A percentile compares a stretch with the other conserved stretches of the same genome.
These are phyloP conservation scores for Aplysia californica DNA, from an alignment of 1,140 invertebrate species.

Conservation along the genomic window DNA sequence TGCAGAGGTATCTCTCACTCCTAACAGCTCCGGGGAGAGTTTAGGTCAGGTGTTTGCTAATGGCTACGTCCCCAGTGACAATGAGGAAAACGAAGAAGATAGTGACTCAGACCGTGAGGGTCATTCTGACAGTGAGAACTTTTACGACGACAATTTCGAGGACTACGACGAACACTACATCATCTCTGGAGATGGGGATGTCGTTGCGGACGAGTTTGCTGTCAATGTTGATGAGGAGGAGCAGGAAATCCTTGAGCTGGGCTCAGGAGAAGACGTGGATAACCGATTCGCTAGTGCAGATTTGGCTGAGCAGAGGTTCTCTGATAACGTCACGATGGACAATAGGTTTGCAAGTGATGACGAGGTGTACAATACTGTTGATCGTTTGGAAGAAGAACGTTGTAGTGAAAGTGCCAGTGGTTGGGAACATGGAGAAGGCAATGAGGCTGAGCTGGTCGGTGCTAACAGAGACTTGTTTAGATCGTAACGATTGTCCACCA, in stretches of 20 bases:
- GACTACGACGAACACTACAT: slow-evolving; percentile 62
- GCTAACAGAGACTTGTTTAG: too few relatives aligned
- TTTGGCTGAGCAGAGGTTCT: neutral
- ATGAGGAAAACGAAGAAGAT: slow-evolving; percentile 32
- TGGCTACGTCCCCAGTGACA: slow-evolving; percentile 29
- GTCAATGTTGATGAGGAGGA: slow-evolving; percentile 48
- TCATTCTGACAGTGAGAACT: slow-evolving; percentile 60
- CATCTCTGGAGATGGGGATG: slow-evolving; percentile 45
- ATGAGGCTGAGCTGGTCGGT: too few relatives aligned
- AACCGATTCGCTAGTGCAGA: slow-evolving; percentile 26
- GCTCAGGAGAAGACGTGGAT: slow-evolving; percentile 31
- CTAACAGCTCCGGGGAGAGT: slow-evolving; percentile 22
- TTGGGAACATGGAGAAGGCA: too few relatives aligned
- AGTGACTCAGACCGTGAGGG: slow-evolving; percentile 41
- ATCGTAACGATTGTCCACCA: too few relatives aligned
- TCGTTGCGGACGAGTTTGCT: slow-evolving; percentile 51
- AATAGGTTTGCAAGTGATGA: slow-evolving; percentile 28
- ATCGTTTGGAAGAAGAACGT: too few relatives aligned
- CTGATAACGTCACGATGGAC: neutral
- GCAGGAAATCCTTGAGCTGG: slow-evolving; percentile 46
- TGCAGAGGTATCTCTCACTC: neutral
- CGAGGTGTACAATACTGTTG: too few relatives aligned
- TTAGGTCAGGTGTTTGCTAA: slow-evolving; percentile 24
- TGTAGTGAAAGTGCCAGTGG: too few relatives aligned
- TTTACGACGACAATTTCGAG: slow-evolving; percentile 63